Evolutionary conservation across 2,888 invertebrate genomes (phyloP), one percentile per base, ranked within the genome.

Genomic region (Metallyticus violacea): DNA sequence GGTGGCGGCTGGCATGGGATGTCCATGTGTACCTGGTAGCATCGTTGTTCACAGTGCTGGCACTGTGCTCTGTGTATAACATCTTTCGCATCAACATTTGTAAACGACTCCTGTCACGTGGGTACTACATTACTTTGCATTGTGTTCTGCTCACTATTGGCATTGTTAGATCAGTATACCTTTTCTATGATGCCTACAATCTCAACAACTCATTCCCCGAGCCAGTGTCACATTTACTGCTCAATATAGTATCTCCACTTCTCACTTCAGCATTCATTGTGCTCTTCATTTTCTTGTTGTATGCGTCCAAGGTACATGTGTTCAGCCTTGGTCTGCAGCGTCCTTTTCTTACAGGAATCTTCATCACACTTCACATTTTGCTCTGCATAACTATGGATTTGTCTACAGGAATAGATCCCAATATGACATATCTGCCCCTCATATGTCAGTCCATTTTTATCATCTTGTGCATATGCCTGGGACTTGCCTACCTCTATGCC

Each of bases 121-220:
- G 96, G 87, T 98, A 98, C 91, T 98, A 98, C 91, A 94, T 98
- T 29, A 96, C 97, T 77, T 94, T 98, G 27, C 97, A 98, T 92
- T 92, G 97, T 83, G 94, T 98, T 89, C 92, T 98, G 86, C 96
- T 97, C 9, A 93, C 96, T 15, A 95, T 98, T 79, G 97, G 98
- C 90, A 94, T 96, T 26, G 93, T 97, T 90, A 94, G 97, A 84
- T 97, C 97, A 89, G 96, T 97, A 89, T 98, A 97, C 91, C 94
- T 98, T 89, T 96, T 97, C 89, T 97, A 97, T 91, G 98, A 98
- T 92, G 97, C 97, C 0, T 98, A 98, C 91, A 98, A 98, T 90
- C 95, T 97, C n/a, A 95, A 95, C 88, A 94, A 94, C 88, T 96
- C 96, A 0, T 94, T 98, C 90, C 97, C 96, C 87, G 91, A 92